Evolutionary conservation across 2,113 vertebrate genomes (phyloP), one percentile per base, ranked within the genome.

Genomic region (Gymnogyps californianus): DNA sequence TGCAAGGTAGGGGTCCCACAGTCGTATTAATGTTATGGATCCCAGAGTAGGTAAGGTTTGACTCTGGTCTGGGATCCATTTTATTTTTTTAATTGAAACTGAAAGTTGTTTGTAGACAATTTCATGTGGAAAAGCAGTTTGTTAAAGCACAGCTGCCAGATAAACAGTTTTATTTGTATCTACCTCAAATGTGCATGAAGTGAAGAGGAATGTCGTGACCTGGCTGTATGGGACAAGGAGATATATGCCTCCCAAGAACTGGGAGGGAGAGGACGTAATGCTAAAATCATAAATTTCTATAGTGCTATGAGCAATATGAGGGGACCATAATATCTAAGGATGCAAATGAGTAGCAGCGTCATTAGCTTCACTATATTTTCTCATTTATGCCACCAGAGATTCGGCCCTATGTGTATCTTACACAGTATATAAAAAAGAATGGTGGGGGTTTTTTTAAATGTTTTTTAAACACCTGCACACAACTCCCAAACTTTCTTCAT

Each of bases 401-500:
- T 79, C 76, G 16, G 2, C 17, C 13, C 6, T 58, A 5, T 32
- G 24, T 21, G 9, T 87, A 58, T 47, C 13, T 18, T 69, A 94
- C 38, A 31, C 40, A 61, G n/a, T 91, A 71, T 80, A 95, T 64
- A 52, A 81, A 90, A 97, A 95, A 93, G 19, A 90, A 79, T 9
- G 3, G 38, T 38, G 38, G 38, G 38, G 52, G 14, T 6, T 19
- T 74, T 74, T 76, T 54, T 49, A 49, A 92, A 49, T 4, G 0
- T 0, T 38, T 89, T 88, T 70, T 75, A 88, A 93, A 79, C 36
- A 86, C 46, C 81, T 96, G 34, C n/a, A 16, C 11, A 65, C 34
- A 79, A 61, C 38, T 97, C 80, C 58, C 58, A 75, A 89, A 89
- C 49, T 96, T 95, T 70, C 87, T 88, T 93, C 91, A 65, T 81